Percentiles rank a stretch among this genome's conserved stretches.
These are phyloP conservation scores for Chrysolina americana DNA, from an alignment of 2,888 invertebrate genomes.

Conservation along the genomic window DNA sequence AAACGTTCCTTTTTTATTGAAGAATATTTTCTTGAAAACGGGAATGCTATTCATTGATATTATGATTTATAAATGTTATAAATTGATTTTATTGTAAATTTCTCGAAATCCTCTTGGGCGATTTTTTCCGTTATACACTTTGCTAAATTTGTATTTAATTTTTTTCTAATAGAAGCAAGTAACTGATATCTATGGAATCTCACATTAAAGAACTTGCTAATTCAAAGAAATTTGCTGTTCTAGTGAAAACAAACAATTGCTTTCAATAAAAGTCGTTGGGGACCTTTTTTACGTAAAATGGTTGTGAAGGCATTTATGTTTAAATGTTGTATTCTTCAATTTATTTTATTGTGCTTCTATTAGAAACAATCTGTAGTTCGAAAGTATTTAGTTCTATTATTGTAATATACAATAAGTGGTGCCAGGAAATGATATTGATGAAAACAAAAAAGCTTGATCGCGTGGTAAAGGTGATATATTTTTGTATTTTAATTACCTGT, in stretches of 20 bases:
- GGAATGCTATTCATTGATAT: slow-evolving; percentile 1
- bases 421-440: slow-evolving; percentile 8
- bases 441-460: slow-evolving; percentile 22
- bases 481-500: slow-evolving; percentile 46
- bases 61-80: slow-evolving; percentile 16
- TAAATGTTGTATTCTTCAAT: background rate
- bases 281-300: too few species aligned
- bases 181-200: background rate
- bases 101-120: background rate
- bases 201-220: too few species aligned
- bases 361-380: background rate
- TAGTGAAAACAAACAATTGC: too few species aligned
- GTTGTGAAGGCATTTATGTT: background rate
- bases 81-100: background rate
- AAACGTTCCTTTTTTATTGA: background rate
- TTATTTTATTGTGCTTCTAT: background rate
- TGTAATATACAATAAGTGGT: slow-evolving; percentile 36
- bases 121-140: background rate
- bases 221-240: too few species aligned
- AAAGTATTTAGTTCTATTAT: background rate
- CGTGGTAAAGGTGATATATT: slow-evolving; percentile 38
- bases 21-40: background rate
- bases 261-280: too few species aligned
- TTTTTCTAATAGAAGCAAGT: background rate
- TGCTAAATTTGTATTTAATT: background rate